These are phyloP conservation scores for Amiota mariae DNA, from an alignment of 2,888 invertebrate species.

Conservation along the genomic window DNA sequence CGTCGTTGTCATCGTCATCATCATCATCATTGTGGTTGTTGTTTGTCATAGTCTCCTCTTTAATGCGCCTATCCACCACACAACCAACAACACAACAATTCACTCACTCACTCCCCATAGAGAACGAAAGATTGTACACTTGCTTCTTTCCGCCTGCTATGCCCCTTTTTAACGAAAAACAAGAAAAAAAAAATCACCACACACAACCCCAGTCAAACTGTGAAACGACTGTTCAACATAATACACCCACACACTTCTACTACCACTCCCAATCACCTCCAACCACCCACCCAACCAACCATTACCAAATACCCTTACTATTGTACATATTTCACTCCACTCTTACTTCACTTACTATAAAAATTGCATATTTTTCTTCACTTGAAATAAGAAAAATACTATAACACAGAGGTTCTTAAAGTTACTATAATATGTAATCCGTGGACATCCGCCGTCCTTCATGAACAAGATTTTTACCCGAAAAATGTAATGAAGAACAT, in stretches of 20 bases:
- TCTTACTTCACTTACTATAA: too few species aligned
- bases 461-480: too few species aligned
- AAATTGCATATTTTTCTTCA: too few species aligned
- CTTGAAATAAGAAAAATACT: too few species aligned
- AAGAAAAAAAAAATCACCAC: neutral
- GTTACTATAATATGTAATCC: too few species aligned
- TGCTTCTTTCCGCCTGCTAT: neutral
- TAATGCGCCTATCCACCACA: neutral
- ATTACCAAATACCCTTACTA: too few species aligned
- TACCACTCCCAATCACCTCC: neutral
- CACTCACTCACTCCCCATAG: neutral
- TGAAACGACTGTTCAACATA: neutral
- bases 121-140: neutral
- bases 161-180: neutral
- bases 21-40: neutral
- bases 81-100: neutral
- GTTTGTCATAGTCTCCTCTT: neutral
- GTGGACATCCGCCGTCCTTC: too few species aligned
- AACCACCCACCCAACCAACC: neutral
- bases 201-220: neutral
- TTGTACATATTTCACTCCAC: too few species aligned
- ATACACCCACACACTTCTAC: neutral
- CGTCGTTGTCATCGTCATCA: neutral
- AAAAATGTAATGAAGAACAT: too few species aligned
- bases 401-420: too few species aligned